Evolutionary conservation across 2,113 vertebrate species (phyloP).

Genomic region (Anser brachyrhynchus): DNA sequence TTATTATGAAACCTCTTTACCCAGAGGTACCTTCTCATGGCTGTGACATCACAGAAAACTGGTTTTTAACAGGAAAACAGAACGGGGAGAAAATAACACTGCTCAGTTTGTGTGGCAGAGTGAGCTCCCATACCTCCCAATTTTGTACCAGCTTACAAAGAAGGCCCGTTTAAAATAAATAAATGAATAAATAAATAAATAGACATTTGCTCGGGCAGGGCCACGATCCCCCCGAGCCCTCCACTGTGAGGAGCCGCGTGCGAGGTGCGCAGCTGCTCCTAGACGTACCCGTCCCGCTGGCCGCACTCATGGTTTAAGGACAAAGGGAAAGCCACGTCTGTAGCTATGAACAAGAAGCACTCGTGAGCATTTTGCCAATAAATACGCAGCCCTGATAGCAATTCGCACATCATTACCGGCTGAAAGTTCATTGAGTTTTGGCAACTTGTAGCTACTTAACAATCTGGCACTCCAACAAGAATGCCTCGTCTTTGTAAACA

Average conservation of each 20-base stretch:
- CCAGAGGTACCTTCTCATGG: neutral
- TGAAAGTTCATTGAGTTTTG: conserved; percentile 51
- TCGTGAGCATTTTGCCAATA: neutral
- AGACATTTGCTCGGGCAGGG: neutral
- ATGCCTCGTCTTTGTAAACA: conserved; percentile 44
- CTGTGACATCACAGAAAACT: neutral
- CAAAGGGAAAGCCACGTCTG: neutral
- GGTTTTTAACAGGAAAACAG: neutral
- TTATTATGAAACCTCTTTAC: neutral
- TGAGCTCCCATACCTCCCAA: fast-evolving
- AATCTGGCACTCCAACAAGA: conserved; percentile 12
- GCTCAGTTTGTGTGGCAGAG: neutral
- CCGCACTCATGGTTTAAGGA: neutral
- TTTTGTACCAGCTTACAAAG: neutral
- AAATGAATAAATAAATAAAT: no score
- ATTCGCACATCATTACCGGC: conserved; percentile 41
- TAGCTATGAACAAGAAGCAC: neutral
- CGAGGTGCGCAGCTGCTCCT: no score
- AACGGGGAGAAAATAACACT: neutral
- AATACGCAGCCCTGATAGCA: neutral
- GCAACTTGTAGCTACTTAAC: conserved; percentile 46
- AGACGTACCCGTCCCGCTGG: neutral
- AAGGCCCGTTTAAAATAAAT: neutral
- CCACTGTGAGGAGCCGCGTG: no score
- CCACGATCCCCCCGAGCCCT: no score